These are phyloP conservation scores for Gryon sp. DNA, from an alignment of 1,140 invertebrate genomes.

Conservation along the genomic window DNA sequence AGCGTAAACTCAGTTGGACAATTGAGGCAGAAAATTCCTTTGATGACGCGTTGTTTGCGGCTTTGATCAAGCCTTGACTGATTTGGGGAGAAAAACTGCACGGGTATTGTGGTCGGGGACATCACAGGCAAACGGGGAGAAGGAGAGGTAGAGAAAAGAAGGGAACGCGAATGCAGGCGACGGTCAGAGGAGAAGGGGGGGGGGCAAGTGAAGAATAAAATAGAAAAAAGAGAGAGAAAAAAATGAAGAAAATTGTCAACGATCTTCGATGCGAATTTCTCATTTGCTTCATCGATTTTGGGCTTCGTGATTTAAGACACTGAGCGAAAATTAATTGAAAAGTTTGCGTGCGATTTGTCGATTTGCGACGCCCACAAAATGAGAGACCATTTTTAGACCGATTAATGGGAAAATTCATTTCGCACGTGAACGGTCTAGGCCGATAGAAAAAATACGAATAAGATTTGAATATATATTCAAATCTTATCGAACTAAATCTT, in stretches of 20 bases:
- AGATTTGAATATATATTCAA: no score
- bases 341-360: constrained; percentile 33
- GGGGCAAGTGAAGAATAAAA: no score
- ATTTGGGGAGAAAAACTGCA: constrained; percentile 19
- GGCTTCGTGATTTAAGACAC: constrained; percentile 32
- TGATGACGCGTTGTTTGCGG: constrained; percentile 40
- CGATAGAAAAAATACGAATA: no score
- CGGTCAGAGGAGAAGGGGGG: no score
- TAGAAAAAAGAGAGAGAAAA: no score
- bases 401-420: constrained; percentile 10
- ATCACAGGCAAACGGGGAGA: not conserved
- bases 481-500: no score
- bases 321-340: constrained; percentile 48
- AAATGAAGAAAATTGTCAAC: no score
- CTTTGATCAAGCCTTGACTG: constrained; percentile 37
- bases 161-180: no score
- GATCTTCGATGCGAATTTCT: constrained; percentile 1
- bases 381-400: not conserved
- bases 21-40: constrained; percentile 36
- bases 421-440: not conserved
- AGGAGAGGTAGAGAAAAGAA: not conserved
- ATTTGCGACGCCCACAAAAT: constrained; percentile 20
- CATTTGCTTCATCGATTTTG: constrained; percentile 7
- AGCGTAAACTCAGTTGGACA: constrained; percentile 31
- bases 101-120: not conserved